Conservation (phyloP, 2,888 invertebrate species). For the Tetanocera ferruginea region DNA sequence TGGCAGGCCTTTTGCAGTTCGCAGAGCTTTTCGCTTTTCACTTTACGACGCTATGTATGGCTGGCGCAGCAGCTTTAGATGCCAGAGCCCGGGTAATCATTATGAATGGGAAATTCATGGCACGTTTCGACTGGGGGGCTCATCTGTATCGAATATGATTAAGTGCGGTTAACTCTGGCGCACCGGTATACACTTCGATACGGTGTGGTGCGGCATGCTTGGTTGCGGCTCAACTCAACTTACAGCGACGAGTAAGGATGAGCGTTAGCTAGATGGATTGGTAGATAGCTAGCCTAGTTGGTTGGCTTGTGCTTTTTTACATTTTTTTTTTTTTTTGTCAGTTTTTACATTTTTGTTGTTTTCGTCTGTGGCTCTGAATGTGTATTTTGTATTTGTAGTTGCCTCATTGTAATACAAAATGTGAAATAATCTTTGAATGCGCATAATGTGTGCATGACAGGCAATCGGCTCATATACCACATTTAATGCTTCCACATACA, state of each 20-base stretch:
- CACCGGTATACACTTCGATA: background rate
- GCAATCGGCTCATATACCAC: slow-evolving; percentile 10
- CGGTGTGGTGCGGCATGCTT: background rate
- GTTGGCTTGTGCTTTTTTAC: background rate
- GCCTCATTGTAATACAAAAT: slow-evolving; percentile 20
- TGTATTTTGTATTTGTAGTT: background rate
- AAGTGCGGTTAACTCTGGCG: slow-evolving; percentile 26
- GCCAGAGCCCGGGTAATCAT: slow-evolving; percentile 27
- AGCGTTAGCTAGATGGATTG: slow-evolving; percentile 3
- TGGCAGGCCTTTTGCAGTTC: slow-evolving; percentile 45
- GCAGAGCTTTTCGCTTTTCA: too few species aligned
- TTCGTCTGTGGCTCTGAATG: background rate
- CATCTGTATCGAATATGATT: slow-evolving; percentile 42
- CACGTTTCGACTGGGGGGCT: slow-evolving; percentile 35
- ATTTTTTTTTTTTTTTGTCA: background rate
- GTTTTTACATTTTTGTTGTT: background rate
- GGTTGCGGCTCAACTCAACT: background rate
- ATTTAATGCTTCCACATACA: background rate
- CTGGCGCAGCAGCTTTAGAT: background rate
- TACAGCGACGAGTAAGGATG: background rate
- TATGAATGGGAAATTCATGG: slow-evolving; percentile 37
- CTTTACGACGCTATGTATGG: too few species aligned
- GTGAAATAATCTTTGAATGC: slow-evolving; percentile 30
- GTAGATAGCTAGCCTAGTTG: background rate
- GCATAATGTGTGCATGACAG: slow-evolving; percentile 36